phyloP scores from a whole-genome alignment of 2,888 invertebrate species.

The Oxytorus armatus region DNA sequence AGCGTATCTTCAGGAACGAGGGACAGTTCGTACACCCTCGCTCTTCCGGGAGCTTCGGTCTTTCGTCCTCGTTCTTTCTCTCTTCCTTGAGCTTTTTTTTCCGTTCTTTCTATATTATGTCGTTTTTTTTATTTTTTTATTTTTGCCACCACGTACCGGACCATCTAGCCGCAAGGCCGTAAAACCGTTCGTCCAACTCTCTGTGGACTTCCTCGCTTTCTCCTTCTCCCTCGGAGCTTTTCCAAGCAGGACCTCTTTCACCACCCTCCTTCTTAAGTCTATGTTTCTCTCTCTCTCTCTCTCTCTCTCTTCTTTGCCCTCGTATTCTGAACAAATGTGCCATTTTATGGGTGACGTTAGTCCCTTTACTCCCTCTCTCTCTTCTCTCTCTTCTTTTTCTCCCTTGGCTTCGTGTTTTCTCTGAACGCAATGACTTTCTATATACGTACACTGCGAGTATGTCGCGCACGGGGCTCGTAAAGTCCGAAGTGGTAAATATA shows the following conservation, averaged over 20 bases:
- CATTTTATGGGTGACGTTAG: slow-evolving; percentile 76
- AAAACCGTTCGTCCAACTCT: slow-evolving; percentile 77
- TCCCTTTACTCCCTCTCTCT: slow-evolving; percentile 40
- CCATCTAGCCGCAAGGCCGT: slow-evolving; percentile 77
- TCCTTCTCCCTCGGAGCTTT: slow-evolving; percentile 25
- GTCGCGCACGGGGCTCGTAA: slow-evolving; percentile 78
- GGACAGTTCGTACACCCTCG: slow-evolving; percentile 43
- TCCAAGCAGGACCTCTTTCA: slow-evolving; percentile 43
- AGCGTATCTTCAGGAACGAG: slow-evolving; percentile 74
- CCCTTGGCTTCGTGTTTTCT: slow-evolving; percentile 42
- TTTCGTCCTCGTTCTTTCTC: slow-evolving; percentile 64
- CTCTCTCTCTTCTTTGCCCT: slow-evolving; percentile 35
- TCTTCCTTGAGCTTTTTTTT: no score
- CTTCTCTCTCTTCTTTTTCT: neutral
- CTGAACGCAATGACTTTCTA: slow-evolving; percentile 46
- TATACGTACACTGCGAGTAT: slow-evolving; percentile 67
- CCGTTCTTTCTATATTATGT: slow-evolving; percentile 1
- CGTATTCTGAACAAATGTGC: slow-evolving; percentile 74
- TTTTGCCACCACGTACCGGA: slow-evolving; percentile 75
- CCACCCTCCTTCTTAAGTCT: slow-evolving; percentile 28
- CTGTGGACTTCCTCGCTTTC: slow-evolving; percentile 55
- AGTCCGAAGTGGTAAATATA: slow-evolving; percentile 77
- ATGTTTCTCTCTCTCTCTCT: slow-evolving; percentile 45
- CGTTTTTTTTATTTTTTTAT: slow-evolving; percentile 73
- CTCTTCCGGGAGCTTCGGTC: slow-evolving; percentile 48